Percentiles rank a stretch among this genome's conserved stretches.
phyloP scores from a whole-genome alignment of 2,888 invertebrate genomes.

The Aporophyla nigra region DNA sequence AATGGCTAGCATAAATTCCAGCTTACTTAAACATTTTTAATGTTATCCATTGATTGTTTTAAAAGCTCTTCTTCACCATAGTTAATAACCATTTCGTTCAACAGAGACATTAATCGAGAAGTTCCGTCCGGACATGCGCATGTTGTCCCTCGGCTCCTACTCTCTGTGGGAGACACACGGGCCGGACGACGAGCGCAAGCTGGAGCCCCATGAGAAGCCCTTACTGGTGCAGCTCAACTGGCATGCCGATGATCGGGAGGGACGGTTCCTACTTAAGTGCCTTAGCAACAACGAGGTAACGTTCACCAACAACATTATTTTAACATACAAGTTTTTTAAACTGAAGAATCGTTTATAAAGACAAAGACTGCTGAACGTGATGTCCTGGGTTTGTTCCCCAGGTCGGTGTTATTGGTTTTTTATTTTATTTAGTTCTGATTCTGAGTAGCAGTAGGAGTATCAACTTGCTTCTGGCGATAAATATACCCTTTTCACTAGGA shows the following conservation, averaged over 20 bases:
- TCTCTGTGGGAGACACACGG: conserved; percentile 94
- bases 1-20: background rate
- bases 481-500: no score
- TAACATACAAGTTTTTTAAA: background rate
- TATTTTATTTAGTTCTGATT: background rate
- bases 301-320: background rate
- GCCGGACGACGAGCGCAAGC: conserved; percentile 96
- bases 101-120: conserved; percentile 98
- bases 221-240: conserved; percentile 99
- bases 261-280: conserved; percentile 97
- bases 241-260: conserved; percentile 99
- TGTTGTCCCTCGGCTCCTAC: conserved; percentile 95
- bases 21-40: background rate
- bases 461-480: background rate
- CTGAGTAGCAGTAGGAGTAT: background rate
- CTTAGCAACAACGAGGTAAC: conserved; percentile 95
- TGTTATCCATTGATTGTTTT: background rate
- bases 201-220: conserved; percentile 98
- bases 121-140: conserved; percentile 99
- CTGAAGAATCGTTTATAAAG: background rate
- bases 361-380: background rate
- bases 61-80: background rate
- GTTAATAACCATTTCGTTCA: background rate
- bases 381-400: background rate
- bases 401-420: background rate